phyloP scores from a whole-genome alignment of 2,888 invertebrate genomes.

The Dioctria linearis region DNA sequence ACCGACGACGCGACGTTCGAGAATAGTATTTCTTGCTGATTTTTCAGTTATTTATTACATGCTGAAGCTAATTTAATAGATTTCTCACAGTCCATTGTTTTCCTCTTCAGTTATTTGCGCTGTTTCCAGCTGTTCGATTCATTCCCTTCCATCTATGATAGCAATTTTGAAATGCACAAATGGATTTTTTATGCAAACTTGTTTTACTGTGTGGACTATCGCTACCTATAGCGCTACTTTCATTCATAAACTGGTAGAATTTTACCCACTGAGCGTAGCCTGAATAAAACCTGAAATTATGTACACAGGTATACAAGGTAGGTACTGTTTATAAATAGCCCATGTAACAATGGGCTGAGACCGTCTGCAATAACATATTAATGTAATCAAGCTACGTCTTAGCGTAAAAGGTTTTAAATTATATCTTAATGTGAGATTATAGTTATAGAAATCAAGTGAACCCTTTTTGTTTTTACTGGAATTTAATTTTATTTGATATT shows the following conservation, averaged over 20 bases:
- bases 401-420: too few relatives aligned
- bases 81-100: background rate
- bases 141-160: background rate
- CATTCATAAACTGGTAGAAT: background rate
- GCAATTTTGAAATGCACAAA: background rate
- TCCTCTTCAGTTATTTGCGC: background rate
- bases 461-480: too few relatives aligned
- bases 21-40: background rate
- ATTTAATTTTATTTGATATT: too few relatives aligned
- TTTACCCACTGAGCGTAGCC: background rate
- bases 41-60: background rate
- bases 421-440: too few relatives aligned
- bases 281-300: background rate
- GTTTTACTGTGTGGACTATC: background rate
- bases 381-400: too few relatives aligned
- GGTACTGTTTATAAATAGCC: too few relatives aligned
- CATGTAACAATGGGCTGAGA: too few relatives aligned
- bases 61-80: background rate
- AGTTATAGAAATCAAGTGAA: too few relatives aligned
- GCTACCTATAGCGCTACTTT: background rate
- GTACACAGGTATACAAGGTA: too few relatives aligned
- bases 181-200: background rate
- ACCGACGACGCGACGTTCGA: background rate
- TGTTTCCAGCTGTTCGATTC: background rate
- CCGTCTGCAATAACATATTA: too few relatives aligned